phyloP scores from a whole-genome alignment of 2,113 vertebrate species.

The Cnemophilus loriae region DNA sequence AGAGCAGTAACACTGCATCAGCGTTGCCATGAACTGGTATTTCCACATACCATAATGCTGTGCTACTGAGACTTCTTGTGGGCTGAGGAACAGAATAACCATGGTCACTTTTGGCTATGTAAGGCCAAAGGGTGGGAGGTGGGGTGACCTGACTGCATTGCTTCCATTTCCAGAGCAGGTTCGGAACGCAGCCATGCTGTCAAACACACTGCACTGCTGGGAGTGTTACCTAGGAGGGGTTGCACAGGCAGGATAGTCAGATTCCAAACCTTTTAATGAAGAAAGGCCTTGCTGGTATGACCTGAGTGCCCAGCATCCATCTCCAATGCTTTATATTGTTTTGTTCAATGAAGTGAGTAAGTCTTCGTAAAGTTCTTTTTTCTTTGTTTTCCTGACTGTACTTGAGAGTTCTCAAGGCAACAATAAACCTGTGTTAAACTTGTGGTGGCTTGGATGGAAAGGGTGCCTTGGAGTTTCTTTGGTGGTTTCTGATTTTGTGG shows the following conservation, averaged over 20 bases:
- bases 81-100: not conserved
- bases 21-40: not conserved
- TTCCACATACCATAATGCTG: not conserved
- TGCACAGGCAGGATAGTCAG: not conserved
- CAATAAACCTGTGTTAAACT: not conserved
- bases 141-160: not conserved
- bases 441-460: not conserved
- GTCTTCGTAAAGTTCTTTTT: not conserved
- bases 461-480: not conserved
- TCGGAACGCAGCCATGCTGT: not conserved
- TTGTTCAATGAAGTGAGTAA: not conserved
- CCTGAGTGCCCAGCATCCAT: not conserved
- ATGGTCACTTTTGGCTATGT: fast-evolving
- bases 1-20: not conserved
- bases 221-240: not conserved
- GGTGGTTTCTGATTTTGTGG: not conserved
- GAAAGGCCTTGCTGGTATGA: not conserved
- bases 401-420: not conserved
- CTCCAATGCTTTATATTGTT: not conserved
- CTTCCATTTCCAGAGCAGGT: not conserved
- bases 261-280: not conserved
- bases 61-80: fast-evolving
- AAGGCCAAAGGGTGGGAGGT: not conserved
- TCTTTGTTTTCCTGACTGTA: not conserved
- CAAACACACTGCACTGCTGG: not conserved